Evolutionary conservation across 2,888 invertebrate species (phyloP), one percentile per base, ranked within the genome.

Genomic region (Teleogryllus oceanicus): DNA sequence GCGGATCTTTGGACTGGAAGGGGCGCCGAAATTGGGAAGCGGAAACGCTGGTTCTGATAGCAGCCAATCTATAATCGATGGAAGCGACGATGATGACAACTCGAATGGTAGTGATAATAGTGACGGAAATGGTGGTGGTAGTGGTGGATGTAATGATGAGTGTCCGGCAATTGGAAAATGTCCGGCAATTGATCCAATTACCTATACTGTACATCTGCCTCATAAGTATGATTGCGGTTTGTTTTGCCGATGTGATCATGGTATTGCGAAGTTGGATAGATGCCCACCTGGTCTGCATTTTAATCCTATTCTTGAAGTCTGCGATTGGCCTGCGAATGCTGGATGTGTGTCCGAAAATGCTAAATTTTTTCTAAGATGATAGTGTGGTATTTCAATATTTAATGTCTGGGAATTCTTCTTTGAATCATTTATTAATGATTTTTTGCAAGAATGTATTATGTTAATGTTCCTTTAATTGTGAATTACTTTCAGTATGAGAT

Each of bases 191-290:
- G 79, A 80, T 12, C 77, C 80, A 1, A 49, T 79, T 74, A 75
- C 79, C 37, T 37, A 77, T 62, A 80, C 80, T 12, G 79, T 80
- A 0, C 79, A 77, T n/a, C 24, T 80, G 16, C 79, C 80, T n/a
- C 80, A 80, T 37, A 21, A 37, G 10, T 74, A 37, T 11, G 50
- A 80, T 76, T 80, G 80, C 49, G 18, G 51, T 10, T 49, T 79
- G 81, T 84, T 83, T 76, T 84, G 83, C 79, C 82, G 82, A 11
- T 84, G 84, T 80, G 81, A 83, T 62, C 83, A 83, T 82, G 83
- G 83, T 62, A 78, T 79, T 11, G 81, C 83, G 11, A 79, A 83
- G 79, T 78, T 83, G 50, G 82, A 82, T 80, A 79, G 82, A 78
- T 84, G 84, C 74, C 84, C 84, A 10, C 74, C 79, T n/a, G 83